Conservation (phyloP, 2,888 invertebrate species). For the Danaus chrysippus region DNA sequence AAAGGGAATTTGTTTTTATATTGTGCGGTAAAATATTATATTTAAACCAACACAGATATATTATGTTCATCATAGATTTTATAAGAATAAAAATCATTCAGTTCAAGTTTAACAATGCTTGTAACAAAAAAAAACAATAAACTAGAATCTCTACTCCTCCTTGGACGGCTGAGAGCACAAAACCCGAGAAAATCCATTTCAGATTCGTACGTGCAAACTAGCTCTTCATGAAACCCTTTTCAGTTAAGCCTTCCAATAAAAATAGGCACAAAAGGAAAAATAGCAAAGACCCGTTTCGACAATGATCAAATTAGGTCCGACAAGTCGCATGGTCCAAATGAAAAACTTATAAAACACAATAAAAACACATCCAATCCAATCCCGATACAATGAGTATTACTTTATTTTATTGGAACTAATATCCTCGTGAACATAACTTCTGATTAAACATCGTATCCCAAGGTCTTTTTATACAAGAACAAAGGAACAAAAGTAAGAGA, state of each 20-base stretch:
- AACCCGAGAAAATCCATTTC: conserved; percentile 64
- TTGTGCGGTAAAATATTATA: no score
- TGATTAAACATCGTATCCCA: conserved; percentile 14
- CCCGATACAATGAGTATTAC: conserved; percentile 15
- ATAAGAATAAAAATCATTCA: neutral
- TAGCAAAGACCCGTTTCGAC: conserved; percentile 54
- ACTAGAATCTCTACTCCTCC: conserved; percentile 7
- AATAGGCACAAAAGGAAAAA: conserved; percentile 35
- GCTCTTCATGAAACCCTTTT: conserved; percentile 56
- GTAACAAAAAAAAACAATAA: neutral
- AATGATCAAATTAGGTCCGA: conserved; percentile 67
- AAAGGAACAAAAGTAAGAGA: conserved; percentile 53
- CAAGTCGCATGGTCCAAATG: conserved; percentile 52
- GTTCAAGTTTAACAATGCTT: neutral
- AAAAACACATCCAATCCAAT: conserved; percentile 25
- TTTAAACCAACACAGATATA: no score
- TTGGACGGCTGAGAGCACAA: conserved; percentile 10
- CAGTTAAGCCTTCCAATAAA: conserved; percentile 15
- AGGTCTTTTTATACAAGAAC: conserved; percentile 39
- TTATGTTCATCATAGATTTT: no score
- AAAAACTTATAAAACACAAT: conserved; percentile 46
- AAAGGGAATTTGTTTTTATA: no score
- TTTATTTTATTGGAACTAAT: conserved; percentile 14
- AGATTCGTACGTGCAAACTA: conserved; percentile 64
- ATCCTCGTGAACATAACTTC: conserved; percentile 28